Conservation (phyloP, 2,888 invertebrate species). For the Pollenia amentaria region DNA sequence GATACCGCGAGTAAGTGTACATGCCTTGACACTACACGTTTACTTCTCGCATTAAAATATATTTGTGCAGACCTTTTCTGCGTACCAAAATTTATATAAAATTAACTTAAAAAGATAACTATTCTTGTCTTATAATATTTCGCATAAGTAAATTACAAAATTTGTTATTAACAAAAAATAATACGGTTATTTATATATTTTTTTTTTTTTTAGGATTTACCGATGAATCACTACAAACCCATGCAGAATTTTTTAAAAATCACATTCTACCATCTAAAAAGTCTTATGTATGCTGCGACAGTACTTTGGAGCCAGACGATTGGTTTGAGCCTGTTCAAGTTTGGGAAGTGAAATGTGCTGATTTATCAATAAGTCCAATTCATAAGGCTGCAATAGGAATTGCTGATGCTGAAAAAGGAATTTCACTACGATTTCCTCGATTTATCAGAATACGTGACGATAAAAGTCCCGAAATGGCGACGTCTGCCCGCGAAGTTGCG, state of each 20-base stretch:
- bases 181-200: slow-evolving; percentile 82
- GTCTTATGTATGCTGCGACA: slow-evolving; percentile 92
- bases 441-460: slow-evolving; percentile 96
- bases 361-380: slow-evolving; percentile 97
- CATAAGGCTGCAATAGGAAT: slow-evolving; percentile 95
- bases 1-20: too few species aligned
- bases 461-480: slow-evolving; percentile 96
- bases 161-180: too few species aligned
- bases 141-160: too few species aligned
- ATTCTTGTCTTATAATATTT: too few species aligned
- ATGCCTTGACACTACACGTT: too few species aligned
- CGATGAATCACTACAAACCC: slow-evolving; percentile 93
- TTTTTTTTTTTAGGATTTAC: slow-evolving; percentile 93
- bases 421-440: slow-evolving; percentile 96
- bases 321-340: slow-evolving; percentile 95
- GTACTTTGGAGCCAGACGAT: slow-evolving; percentile 91
- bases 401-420: slow-evolving; percentile 95
- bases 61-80: too few species aligned
- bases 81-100: too few species aligned
- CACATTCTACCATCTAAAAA: slow-evolving; percentile 91
- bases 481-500: slow-evolving; percentile 94
- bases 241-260: slow-evolving; percentile 90
- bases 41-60: too few species aligned
- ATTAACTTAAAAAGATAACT: too few species aligned
- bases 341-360: slow-evolving; percentile 99